Base-by-base conservation (phyloP, 2,888 invertebrate genomes). In the Acrobasis consociella region DNA sequence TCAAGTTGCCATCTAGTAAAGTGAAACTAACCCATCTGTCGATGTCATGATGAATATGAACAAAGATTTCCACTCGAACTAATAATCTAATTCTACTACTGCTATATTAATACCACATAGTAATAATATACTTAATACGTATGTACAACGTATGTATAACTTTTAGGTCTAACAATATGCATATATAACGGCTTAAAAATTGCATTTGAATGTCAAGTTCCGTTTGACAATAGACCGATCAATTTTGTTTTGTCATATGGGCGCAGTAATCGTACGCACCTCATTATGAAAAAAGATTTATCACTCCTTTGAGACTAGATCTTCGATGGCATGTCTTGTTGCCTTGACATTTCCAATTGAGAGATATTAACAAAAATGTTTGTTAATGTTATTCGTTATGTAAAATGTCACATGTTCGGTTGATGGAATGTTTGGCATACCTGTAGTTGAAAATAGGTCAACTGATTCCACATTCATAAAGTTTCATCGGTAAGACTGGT, bases 221-320 rank as follows among this genome's bases (percentile, higher is more conserved):
- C 16, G 55, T 38, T n/a, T 39, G 16, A 55, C 55, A 55, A 55
- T 55, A 39, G 39, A 39, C 5, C 39, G 5, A 55, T 39, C 55
- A 38, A 55, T 55, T 55, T 38, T 39, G 55, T 55, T 55, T 52
- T 38, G 55, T 55, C 55, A 16, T 9, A 39, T 9, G 39, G 38
- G 39, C 55, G 10, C 22, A 22, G 13, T 37, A 10, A 13, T 37
- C 11, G 11, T 31, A 17, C 22, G 9, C 55, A 38, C 31, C 55
- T 55, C 39, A 55, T 55, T 55, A 46, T 46, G n/a, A 55, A 39
- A 55, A 38, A 55, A 39, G 55, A 55, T 55, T 10, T 55, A 39
- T 55, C 39, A 39, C 15, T 55, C 39, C 56, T 56, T 56, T 42
- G 56, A 22, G 46, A 46, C 55, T 17, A 42, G 39, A 56, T 56